These are phyloP conservation scores for Nyctibius grandis DNA, from an alignment of 2,797 vertebrate genomes.

Conservation along the genomic window DNA sequence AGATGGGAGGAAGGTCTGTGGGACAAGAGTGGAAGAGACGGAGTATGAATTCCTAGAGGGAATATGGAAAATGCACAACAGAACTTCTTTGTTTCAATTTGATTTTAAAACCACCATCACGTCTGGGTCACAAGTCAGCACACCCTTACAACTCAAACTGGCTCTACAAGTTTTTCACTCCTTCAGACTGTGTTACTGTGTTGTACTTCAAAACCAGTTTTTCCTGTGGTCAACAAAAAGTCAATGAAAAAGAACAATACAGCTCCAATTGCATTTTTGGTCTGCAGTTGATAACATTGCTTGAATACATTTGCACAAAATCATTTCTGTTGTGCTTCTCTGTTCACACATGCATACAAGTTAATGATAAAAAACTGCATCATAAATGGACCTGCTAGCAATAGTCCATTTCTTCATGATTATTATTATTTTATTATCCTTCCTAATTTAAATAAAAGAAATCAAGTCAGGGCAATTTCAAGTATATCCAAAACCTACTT, in stretches of 20 bases:
- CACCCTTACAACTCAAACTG: conserved; percentile 35
- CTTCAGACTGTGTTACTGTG: background rate
- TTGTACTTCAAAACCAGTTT: conserved; percentile 59
- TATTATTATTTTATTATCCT: background rate
- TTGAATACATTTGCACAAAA: conserved; percentile 12
- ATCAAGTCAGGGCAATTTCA: background rate
- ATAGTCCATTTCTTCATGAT: background rate
- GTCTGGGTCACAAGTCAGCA: conserved; percentile 44
- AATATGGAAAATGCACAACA: background rate
- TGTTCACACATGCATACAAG: background rate
- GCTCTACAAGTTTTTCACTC: conserved; percentile 47
- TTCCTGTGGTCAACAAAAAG: conserved; percentile 59
- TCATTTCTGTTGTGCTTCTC: background rate
- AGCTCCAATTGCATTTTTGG: conserved; percentile 27
- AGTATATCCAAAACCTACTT: background rate
- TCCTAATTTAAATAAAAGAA: background rate
- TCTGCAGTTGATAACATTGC: background rate
- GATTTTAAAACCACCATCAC: conserved; percentile 6
- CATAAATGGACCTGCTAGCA: background rate
- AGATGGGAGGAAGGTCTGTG: background rate
- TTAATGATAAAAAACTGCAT: background rate
- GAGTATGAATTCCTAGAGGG: background rate
- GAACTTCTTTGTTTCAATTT: conserved; percentile 25
- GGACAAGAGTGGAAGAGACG: background rate
- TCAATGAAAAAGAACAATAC: conserved; percentile 53